A percentile compares a stretch with the other conserved stretches of the same genome.
Evolutionary conservation across 2,113 vertebrate genomes (phyloP).

Genomic region (Tapirus terrestris): DNA sequence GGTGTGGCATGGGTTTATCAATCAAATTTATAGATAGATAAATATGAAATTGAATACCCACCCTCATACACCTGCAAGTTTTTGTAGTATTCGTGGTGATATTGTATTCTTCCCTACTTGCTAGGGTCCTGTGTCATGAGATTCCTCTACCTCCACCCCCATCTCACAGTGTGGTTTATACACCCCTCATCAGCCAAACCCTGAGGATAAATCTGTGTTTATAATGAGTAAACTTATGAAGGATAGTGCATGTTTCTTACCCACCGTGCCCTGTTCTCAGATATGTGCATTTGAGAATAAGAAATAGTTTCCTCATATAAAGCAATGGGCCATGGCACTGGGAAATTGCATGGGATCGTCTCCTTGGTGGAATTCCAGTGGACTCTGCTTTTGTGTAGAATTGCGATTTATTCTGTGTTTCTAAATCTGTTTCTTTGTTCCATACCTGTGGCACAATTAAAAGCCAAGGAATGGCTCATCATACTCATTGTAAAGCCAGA

Average conservation of each 20-base stretch:
- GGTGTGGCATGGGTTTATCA: not conserved
- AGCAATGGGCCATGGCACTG: not conserved
- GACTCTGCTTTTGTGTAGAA: not conserved
- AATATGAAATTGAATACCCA: not conserved
- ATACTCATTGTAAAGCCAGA: not conserved
- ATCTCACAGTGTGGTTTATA: not conserved
- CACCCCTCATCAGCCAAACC: not conserved
- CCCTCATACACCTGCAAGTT: not conserved
- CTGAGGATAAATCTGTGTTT: not conserved
- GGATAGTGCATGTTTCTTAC: not conserved
- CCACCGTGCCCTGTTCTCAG: not conserved
- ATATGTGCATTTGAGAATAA: not conserved
- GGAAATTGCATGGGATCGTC: not conserved
- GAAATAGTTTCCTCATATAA: not conserved
- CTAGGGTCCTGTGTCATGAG: not conserved
- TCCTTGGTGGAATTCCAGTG: not conserved
- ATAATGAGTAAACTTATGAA: constrained; percentile 19
- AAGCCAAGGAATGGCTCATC: not conserved
- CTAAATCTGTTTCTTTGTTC: not conserved
- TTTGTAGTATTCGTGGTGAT: not conserved
- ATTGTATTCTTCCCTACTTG: not conserved
- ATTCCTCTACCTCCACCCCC: not conserved
- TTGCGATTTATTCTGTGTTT: not conserved
- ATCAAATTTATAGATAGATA: constrained; percentile 40
- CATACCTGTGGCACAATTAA: not conserved